These are phyloP conservation scores for Acrossocheilus fasciatus DNA, from an alignment of 2,797 vertebrate species.

Conservation along the genomic window DNA sequence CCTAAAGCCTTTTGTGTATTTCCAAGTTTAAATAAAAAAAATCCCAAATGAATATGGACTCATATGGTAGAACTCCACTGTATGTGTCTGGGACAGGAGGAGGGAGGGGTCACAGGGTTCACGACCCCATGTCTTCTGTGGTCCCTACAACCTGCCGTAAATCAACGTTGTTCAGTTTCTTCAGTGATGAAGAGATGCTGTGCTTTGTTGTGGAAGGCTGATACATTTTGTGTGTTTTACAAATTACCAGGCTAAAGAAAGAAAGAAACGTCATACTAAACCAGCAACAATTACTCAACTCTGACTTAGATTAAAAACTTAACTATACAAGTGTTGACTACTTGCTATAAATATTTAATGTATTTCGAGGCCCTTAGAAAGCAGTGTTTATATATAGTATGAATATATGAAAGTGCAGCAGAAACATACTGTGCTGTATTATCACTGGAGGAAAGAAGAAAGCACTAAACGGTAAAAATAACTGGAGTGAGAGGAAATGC, in stretches of 20 bases:
- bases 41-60: not conserved
- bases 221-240: slow-evolving; percentile 19
- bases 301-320: slow-evolving; percentile 7
- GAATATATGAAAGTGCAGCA: not conserved
- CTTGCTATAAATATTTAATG: not conserved
- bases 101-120: slow-evolving; percentile 11
- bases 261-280: not conserved
- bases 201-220: slow-evolving; percentile 6
- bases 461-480: slow-evolving; percentile 30
- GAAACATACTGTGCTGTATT: slow-evolving; percentile 19
- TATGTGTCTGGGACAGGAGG: not conserved
- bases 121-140: slow-evolving; percentile 8
- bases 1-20: not conserved
- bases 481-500: slow-evolving; percentile 18
- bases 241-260: not conserved
- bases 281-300: not conserved
- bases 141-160: slow-evolving; percentile 24
- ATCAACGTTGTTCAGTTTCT: slow-evolving; percentile 1
- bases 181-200: not conserved
- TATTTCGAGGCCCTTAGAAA: not conserved
- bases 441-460: slow-evolving; percentile 15
- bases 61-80: not conserved
- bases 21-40: not conserved
- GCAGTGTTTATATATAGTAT: not conserved
- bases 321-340: not conserved